A percentile compares a stretch with the other conserved stretches of the same genome.
Evolutionary conservation across 2,797 vertebrate species (phyloP).

Genomic region (Falco novaeseelandiae): DNA sequence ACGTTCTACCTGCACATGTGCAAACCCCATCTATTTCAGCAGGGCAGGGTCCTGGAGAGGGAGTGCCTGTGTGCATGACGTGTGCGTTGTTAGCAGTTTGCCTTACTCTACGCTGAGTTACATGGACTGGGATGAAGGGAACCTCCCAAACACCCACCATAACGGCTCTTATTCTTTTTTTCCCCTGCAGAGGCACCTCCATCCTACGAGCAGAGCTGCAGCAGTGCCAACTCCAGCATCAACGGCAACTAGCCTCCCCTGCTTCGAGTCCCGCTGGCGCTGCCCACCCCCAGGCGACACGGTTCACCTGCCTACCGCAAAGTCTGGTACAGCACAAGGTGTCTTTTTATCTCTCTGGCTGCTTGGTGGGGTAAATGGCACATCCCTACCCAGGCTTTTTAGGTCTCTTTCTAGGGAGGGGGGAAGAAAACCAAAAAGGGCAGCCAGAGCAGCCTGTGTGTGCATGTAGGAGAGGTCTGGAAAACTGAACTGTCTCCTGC

Average conservation of each 20-base stretch:
- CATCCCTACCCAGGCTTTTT: not conserved
- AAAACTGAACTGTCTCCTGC: not conserved
- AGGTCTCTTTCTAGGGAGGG: not conserved
- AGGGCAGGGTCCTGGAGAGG: not conserved
- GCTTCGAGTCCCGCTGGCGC: not conserved
- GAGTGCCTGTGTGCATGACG: not conserved
- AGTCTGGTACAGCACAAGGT: constrained; percentile 50
- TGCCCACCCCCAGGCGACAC: not conserved
- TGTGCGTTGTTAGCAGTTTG: not conserved
- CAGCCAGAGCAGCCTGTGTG: not conserved
- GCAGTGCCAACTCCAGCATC: constrained; percentile 81
- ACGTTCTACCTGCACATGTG: accelerated
- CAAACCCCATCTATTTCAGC: not conserved
- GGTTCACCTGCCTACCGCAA: not conserved
- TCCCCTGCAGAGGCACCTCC: constrained; percentile 88
- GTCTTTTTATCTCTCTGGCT: constrained; percentile 1
- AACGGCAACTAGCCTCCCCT: constrained; percentile 68
- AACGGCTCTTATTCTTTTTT: not conserved
- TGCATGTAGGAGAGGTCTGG: not conserved
- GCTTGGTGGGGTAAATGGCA: not conserved
- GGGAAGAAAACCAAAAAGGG: not conserved
- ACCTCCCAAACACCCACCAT: not conserved
- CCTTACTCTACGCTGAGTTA: not conserved
- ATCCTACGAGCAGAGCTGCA: constrained; percentile 97
- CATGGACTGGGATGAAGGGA: not conserved